phyloP scores from a whole-genome alignment of 2,888 invertebrate genomes.

The Hirtodrosophila confusa region DNA sequence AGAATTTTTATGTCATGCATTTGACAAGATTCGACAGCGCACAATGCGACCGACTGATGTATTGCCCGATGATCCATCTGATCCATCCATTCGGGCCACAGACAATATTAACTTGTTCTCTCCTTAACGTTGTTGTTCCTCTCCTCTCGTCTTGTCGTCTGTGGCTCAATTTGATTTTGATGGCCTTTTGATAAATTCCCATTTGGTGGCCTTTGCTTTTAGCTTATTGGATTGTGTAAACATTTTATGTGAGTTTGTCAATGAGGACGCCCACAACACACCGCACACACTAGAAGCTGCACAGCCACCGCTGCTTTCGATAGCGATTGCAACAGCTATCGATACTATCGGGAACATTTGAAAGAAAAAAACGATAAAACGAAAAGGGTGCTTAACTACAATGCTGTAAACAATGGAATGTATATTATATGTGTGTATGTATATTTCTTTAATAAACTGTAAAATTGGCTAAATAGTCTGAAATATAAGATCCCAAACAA shows the following conservation, averaged over 20 bases:
- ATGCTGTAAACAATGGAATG: no score
- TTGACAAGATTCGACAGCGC: conserved; percentile 69
- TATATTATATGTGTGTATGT: no score
- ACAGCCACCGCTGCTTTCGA: no score
- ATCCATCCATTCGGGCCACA: conserved; percentile 21
- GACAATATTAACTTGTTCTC: conserved; percentile 17
- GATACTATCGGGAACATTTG: no score
- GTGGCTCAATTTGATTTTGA: conserved; percentile 72
- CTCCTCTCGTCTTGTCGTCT: conserved; percentile 28
- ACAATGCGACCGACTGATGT: conserved; percentile 38
- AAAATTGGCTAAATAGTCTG: no score
- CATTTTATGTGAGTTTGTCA: conserved; percentile 38
- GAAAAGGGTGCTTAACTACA: no score
- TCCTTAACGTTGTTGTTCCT: conserved; percentile 12
- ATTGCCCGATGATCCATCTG: conserved; percentile 44
- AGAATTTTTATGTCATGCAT: conserved; percentile 72
- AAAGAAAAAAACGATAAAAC: no score
- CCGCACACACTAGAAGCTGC: not conserved
- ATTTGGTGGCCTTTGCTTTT: conserved; percentile 6
- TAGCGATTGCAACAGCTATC: no score
- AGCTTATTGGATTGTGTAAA: conserved; percentile 28
- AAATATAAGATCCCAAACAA: no score
- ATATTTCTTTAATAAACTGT: no score
- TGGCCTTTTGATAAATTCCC: conserved; percentile 63
- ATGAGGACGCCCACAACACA: conserved; percentile 41